A percentile compares a stretch with the other conserved stretches of the same genome.
These are phyloP conservation scores for Drosophila cognata DNA, from an alignment of 2,888 invertebrate species.

Conservation along the genomic window DNA sequence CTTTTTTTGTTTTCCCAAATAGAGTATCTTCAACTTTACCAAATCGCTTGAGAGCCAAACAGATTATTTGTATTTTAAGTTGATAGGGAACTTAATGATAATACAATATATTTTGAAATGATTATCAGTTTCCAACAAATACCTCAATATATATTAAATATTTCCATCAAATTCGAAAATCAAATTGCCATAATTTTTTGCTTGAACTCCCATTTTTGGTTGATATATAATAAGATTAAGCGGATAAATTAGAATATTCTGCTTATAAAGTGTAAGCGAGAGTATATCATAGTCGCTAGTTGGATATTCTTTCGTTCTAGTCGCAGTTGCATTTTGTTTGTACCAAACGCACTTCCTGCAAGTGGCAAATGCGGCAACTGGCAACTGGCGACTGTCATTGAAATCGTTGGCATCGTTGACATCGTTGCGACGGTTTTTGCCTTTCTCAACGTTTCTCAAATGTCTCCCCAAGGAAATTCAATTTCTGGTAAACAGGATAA, in stretches of 20 bases:
- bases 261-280: neutral
- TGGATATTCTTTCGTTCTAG: neutral
- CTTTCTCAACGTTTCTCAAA: conserved; percentile 43
- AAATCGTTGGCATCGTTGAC: conserved; percentile 56
- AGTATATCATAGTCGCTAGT: conserved; percentile 6
- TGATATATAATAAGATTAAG: neutral
- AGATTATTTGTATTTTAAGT: neutral
- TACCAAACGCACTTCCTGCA: conserved; percentile 52
- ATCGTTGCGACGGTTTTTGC: conserved; percentile 49
- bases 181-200: neutral
- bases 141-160: neutral
- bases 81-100: neutral
- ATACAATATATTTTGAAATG: neutral
- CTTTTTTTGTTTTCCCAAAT: conserved; percentile 4
- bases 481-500: conserved; percentile 81
- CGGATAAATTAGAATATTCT: neutral
- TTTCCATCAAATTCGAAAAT: neutral
- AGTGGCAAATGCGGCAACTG: conserved; percentile 46
- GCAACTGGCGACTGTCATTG: conserved; percentile 66
- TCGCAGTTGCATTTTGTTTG: conserved; percentile 55
- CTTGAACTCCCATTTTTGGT: neutral
- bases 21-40: conserved; percentile 12
- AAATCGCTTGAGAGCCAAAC: neutral
- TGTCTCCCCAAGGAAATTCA: conserved; percentile 76
- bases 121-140: neutral